These are phyloP conservation scores for Etheostoma perlongum DNA, from an alignment of 2,797 vertebrate species.

Conservation along the genomic window DNA sequence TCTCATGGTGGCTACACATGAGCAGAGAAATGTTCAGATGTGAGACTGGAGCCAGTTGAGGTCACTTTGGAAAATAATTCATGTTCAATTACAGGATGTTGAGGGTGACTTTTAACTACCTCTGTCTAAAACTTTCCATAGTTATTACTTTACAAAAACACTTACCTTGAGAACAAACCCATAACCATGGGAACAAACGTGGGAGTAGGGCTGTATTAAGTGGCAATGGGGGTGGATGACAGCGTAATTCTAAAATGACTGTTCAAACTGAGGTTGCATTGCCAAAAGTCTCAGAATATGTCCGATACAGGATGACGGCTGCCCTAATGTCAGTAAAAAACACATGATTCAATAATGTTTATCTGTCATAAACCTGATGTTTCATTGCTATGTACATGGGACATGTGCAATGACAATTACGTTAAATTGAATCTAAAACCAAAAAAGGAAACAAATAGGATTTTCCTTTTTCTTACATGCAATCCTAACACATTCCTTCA, in stretches of 20 bases:
- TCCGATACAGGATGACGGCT: too few relatives aligned
- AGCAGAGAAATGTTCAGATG: background rate
- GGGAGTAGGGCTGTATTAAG: background rate
- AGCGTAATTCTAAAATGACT: background rate
- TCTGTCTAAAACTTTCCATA: constrained; percentile 9
- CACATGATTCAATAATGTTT: too few relatives aligned
- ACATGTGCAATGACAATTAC: too few relatives aligned
- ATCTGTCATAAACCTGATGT: background rate
- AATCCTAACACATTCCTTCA: background rate
- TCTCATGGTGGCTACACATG: background rate
- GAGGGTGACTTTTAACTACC: background rate
- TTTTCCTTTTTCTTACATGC: background rate
- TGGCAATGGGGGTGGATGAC: background rate
- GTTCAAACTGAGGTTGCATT: background rate
- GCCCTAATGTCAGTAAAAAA: too few relatives aligned
- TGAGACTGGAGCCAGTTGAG: background rate
- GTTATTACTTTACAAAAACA: background rate
- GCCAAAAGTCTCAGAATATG: too few relatives aligned
- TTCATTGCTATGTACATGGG: too few relatives aligned
- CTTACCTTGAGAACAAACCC: constrained; percentile 2
- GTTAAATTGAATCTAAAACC: too few relatives aligned
- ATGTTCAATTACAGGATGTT: background rate
- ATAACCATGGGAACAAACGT: background rate
- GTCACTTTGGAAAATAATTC: background rate
- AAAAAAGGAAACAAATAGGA: background rate